These are phyloP conservation scores for Sisor rabdophorus DNA, from an alignment of 2,113 vertebrate species.

Conservation along the genomic window DNA sequence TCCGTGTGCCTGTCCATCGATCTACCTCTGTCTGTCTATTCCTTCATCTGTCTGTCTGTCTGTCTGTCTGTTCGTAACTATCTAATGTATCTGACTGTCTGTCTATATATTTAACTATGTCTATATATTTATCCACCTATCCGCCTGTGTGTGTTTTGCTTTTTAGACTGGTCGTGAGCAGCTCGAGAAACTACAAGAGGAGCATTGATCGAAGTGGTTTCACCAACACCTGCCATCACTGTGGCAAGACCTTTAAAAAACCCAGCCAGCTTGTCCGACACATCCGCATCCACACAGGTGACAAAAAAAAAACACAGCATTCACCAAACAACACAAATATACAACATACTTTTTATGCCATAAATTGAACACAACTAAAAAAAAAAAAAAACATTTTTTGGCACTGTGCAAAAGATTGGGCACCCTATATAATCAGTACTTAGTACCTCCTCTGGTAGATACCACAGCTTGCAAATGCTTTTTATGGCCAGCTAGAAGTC, in stretches of 20 bases:
- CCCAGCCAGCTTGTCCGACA: constrained; percentile 94
- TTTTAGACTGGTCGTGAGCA: constrained; percentile 73
- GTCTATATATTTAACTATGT: neutral
- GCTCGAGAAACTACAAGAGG: constrained; percentile 91
- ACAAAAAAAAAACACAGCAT: neutral
- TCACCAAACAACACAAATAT: constrained; percentile 67
- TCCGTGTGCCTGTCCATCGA: neutral
- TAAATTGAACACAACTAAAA: no score
- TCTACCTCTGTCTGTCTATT: neutral
- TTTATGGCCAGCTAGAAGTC: no score
- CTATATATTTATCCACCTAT: no score
- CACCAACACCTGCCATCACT: constrained; percentile 93
- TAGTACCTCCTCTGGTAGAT: no score
- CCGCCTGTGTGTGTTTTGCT: neutral
- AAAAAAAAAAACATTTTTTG: no score
- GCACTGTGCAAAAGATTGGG: no score
- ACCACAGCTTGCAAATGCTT: no score
- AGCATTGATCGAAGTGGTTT: constrained; percentile 94
- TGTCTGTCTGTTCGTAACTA: neutral
- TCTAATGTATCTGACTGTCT: neutral
- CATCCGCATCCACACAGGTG: constrained; percentile 95
- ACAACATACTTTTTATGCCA: no score
- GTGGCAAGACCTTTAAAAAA: constrained; percentile 95
- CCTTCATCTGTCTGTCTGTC: neutral
- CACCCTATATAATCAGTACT: no score